Percentiles rank a stretch among this genome's conserved stretches.
Conservation (phyloP, 1,140 invertebrate species). For the Drosophila novamexicana region DNA sequence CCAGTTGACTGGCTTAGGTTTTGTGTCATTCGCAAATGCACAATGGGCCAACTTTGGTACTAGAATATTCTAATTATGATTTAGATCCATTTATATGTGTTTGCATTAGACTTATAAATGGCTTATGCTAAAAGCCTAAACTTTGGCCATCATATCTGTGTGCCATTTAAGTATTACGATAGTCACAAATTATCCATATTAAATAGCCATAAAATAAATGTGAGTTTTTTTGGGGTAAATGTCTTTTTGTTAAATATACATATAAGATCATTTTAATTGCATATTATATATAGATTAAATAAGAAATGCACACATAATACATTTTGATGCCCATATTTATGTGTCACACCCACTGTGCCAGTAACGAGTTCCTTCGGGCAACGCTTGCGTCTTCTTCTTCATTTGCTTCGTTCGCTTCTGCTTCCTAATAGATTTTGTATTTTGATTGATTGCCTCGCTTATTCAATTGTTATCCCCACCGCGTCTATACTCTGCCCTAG, state of each 20-base stretch:
- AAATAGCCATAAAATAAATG: too few relatives aligned
- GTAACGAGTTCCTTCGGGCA: constrained; percentile 49
- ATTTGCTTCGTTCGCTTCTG: constrained; percentile 13
- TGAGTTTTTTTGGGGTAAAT: too few relatives aligned
- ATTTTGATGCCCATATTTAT: neutral
- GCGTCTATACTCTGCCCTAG: neutral
- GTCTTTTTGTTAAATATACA: too few relatives aligned
- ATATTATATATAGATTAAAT: neutral
- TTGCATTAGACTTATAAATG: neutral
- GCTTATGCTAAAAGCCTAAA: neutral
- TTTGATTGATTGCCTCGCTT: constrained; percentile 83
- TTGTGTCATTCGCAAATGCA: constrained; percentile 32
- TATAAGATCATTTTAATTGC: neutral
- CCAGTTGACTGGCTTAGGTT: constrained; percentile 34
- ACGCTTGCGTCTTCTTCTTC: constrained; percentile 28
- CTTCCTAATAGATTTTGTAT: constrained; percentile 80
- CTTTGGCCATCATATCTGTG: neutral
- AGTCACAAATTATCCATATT: too few relatives aligned
- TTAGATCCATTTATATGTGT: neutral
- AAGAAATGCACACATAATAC: neutral
- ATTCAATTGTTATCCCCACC: constrained; percentile 68
- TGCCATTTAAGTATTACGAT: too few relatives aligned
- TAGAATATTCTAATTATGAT: constrained; percentile 1
- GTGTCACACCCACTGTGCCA: constrained; percentile 37
- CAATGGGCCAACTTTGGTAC: constrained; percentile 33